Percentiles rank a stretch among this genome's conserved stretches.
phyloP scores from a whole-genome alignment of 2,888 invertebrate species.

The Anaspis maculata region DNA sequence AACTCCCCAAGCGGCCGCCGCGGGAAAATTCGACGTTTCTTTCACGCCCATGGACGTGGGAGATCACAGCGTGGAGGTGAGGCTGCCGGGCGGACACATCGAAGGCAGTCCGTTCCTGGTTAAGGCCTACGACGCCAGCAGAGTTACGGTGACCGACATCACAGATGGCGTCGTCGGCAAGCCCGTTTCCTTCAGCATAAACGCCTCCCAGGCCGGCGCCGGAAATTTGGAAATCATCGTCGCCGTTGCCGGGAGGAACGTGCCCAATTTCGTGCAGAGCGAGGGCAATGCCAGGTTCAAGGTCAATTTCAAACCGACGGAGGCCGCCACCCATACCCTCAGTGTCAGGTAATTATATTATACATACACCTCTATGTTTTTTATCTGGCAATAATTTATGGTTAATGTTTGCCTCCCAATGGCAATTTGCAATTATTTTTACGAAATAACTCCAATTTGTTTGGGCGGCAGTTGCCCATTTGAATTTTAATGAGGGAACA shows the following conservation, averaged over 20 bases:
- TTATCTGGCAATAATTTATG: no score
- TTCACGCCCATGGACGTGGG: constrained; percentile 87
- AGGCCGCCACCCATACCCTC: constrained; percentile 82
- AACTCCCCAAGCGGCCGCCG: constrained; percentile 40
- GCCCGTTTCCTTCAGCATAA: constrained; percentile 90
- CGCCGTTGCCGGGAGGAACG: constrained; percentile 91
- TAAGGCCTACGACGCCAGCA: constrained; percentile 91
- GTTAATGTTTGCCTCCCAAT: no score
- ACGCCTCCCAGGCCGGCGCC: constrained; percentile 73
- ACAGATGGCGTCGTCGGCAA: constrained; percentile 84
- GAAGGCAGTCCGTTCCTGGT: constrained; percentile 93
- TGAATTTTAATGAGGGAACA: no score
- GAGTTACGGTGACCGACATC: constrained; percentile 92
- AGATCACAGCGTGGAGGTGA: constrained; percentile 84
- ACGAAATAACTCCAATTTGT: no score
- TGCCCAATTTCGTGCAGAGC: constrained; percentile 95
- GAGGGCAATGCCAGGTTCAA: constrained; percentile 95
- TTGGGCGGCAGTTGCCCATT: no score
- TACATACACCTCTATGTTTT: no score
- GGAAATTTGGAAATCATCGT: constrained; percentile 97
- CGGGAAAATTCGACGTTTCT: constrained; percentile 41
- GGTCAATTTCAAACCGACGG: constrained; percentile 92
- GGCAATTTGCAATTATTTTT: no score
- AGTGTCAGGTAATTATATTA: constrained; percentile 63
- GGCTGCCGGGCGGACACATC: constrained; percentile 66